Conservation (phyloP, 1,140 invertebrate species). For the Scaptomyza hsui region DNA sequence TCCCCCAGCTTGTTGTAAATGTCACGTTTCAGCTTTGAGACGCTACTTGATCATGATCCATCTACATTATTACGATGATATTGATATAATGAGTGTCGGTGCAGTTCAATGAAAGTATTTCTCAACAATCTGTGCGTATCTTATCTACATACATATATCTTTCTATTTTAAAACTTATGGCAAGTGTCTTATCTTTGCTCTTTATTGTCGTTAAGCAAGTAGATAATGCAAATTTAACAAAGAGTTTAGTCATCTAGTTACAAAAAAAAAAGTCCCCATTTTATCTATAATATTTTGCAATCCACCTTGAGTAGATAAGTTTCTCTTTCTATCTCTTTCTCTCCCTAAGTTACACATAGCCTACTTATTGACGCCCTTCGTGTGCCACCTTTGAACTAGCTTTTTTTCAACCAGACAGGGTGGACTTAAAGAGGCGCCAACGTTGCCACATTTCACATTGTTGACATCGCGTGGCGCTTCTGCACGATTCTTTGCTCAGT, state of each 20-base stretch:
- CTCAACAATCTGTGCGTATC: conserved; percentile 4
- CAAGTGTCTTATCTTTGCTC: neutral
- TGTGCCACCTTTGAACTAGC: conserved; percentile 14
- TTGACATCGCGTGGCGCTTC: conserved; percentile 52
- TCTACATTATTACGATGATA: conserved; percentile 7
- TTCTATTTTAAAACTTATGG: neutral
- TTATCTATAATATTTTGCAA: neutral
- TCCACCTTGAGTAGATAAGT: neutral
- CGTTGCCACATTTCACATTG: conserved; percentile 53
- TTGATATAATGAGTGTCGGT: conserved; percentile 29
- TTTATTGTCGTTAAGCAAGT: neutral
- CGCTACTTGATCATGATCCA: conserved; percentile 48
- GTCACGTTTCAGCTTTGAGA: conserved; percentile 63
- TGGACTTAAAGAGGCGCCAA: conserved; percentile 11
- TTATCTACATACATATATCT: neutral
- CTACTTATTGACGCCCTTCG: conserved; percentile 53
- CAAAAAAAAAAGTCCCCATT: neutral
- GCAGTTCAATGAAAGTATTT: conserved; percentile 29
- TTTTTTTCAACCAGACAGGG: neutral
- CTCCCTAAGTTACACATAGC: conserved; percentile 26
- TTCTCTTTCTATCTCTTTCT: too few species aligned
- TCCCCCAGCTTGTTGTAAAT: conserved; percentile 68
- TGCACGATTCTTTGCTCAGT: conserved; percentile 38
- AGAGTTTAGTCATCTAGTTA: conserved; percentile 2
- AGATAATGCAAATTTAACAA: neutral